Conservation (phyloP, 1,140 invertebrate species). For the silkworm (Bombyx mori) region DNA sequence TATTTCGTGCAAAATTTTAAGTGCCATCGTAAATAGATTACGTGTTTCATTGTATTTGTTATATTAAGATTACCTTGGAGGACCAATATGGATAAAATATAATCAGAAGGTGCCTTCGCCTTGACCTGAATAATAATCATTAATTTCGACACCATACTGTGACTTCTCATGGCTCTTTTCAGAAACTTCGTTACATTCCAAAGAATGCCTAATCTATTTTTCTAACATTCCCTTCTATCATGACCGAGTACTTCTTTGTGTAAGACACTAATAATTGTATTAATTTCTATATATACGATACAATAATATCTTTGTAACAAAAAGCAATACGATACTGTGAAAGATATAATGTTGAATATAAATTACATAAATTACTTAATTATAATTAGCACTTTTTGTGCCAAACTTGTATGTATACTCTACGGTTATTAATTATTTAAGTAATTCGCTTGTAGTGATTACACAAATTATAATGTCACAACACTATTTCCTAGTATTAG, state of each 20-base stretch:
- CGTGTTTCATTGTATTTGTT: slow-evolving; percentile 12
- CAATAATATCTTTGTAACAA: slow-evolving; percentile 13
- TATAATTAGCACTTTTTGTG: slow-evolving; percentile 48
- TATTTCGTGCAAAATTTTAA: slow-evolving; percentile 14
- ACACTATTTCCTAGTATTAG: background rate
- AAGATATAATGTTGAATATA: slow-evolving; percentile 40
- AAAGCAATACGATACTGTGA: slow-evolving; percentile 56
- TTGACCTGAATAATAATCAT: slow-evolving; percentile 41
- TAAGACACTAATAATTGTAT: slow-evolving; percentile 1
- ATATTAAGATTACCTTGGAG: slow-evolving; percentile 28
- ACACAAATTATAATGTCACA: slow-evolving; percentile 1
- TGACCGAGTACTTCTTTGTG: background rate
- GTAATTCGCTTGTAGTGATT: background rate
- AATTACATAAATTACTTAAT: slow-evolving; percentile 12
- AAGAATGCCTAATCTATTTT: slow-evolving; percentile 48
- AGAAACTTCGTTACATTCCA: slow-evolving; percentile 65
- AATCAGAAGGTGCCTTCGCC: slow-evolving; percentile 45
- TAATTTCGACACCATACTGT: background rate
- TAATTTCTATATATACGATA: background rate
- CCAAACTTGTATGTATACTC: slow-evolving; percentile 36
- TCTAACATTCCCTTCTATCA: slow-evolving; percentile 50
- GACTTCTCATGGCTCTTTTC: slow-evolving; percentile 9
- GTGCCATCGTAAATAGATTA: slow-evolving; percentile 25
- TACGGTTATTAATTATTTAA: background rate
- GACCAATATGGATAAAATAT: slow-evolving; percentile 38